These are phyloP conservation scores for Pseudochromis fuscus DNA, from an alignment of 2,797 vertebrate species.

Conservation along the genomic window DNA sequence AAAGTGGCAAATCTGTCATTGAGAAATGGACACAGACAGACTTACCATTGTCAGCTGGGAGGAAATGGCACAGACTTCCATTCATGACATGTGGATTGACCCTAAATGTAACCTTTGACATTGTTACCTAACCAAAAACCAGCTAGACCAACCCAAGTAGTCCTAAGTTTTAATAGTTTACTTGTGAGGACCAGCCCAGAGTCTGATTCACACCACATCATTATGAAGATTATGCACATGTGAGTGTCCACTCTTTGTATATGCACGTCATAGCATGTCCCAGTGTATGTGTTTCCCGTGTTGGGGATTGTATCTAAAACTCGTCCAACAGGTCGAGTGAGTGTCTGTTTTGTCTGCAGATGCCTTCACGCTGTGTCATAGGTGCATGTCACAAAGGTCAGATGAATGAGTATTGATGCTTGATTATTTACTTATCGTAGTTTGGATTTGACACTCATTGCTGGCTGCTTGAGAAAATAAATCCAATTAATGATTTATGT, in stretches of 20 bases:
- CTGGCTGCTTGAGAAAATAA: too few relatives aligned
- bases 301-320: slow-evolving; percentile 18
- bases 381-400: too few relatives aligned
- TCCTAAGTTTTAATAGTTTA: too few relatives aligned
- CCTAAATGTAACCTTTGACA: not conserved
- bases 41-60: not conserved
- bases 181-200: too few relatives aligned
- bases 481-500: too few relatives aligned
- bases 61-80: not conserved
- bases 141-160: not conserved
- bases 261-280: not conserved
- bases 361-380: not conserved
- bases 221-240: not conserved
- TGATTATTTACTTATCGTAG: too few relatives aligned
- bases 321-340: slow-evolving; percentile 48
- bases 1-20: too few relatives aligned
- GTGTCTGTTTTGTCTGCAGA: not conserved
- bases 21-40: not conserved
- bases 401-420: too few relatives aligned
- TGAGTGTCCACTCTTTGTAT: not conserved
- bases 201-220: too few relatives aligned
- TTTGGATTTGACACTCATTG: too few relatives aligned
- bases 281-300: not conserved
- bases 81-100: not conserved
- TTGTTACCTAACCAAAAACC: not conserved